phyloP scores from a whole-genome alignment of 2,113 vertebrate genomes.

The Embiotoca jacksoni region DNA sequence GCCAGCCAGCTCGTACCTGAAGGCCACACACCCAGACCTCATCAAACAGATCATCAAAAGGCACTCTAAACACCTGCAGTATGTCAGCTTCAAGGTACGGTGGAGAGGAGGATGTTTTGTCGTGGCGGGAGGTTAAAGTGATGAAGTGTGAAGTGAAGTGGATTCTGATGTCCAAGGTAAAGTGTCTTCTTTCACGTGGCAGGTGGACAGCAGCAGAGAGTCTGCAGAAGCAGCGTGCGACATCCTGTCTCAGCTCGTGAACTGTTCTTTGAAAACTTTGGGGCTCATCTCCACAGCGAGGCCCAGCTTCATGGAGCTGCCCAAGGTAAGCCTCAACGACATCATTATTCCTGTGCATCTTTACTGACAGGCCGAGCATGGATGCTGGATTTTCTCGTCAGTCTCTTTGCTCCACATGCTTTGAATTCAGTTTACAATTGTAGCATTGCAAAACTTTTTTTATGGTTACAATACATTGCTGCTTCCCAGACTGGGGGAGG shows the following conservation, averaged over 20 bases:
- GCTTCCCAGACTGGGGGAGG: no score
- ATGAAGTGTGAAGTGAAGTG: neutral
- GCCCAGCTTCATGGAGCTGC: constrained; percentile 98
- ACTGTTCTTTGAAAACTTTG: constrained; percentile 94
- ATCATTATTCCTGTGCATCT: neutral
- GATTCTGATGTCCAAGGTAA: neutral
- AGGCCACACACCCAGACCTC: constrained; percentile 96
- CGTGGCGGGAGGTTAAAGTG: neutral
- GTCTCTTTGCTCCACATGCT: neutral
- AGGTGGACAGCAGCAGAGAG: constrained; percentile 99
- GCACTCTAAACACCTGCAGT: constrained; percentile 96
- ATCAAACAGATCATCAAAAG: constrained; percentile 97
- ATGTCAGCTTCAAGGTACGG: constrained; percentile 97
- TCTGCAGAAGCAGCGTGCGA: constrained; percentile 95
- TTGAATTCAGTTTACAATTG: neutral
- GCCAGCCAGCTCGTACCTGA: constrained; percentile 95
- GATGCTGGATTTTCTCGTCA: no score
- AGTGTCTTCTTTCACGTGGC: neutral
- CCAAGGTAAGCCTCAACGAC: constrained; percentile 87
- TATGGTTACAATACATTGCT: no score
- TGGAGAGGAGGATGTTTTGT: neutral
- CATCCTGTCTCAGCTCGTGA: constrained; percentile 95
- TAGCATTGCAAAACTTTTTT: no score
- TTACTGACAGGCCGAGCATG: neutral
- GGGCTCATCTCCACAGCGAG: constrained; percentile 96